Evolutionary conservation across 2,113 vertebrate genomes (phyloP).

Genomic region (Lanius collurio): DNA sequence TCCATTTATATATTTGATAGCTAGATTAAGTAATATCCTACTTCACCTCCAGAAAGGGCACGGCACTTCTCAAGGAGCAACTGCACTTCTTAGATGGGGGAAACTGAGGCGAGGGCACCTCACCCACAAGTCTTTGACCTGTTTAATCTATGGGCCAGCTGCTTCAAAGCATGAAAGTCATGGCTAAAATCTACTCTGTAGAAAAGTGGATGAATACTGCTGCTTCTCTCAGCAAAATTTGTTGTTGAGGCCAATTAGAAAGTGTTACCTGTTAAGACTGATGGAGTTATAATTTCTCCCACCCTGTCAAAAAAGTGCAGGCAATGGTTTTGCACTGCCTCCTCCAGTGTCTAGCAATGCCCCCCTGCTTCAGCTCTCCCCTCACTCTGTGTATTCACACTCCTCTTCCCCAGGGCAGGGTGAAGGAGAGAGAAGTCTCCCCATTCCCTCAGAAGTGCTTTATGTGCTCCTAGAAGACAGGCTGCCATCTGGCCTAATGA

Average conservation of each 20-base stretch:
- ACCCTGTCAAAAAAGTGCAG: not conserved
- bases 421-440: not conserved
- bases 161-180: not conserved
- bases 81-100: not conserved
- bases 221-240: not conserved
- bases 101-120: slow-evolving; percentile 35
- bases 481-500: slow-evolving; percentile 44
- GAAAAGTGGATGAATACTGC: not conserved
- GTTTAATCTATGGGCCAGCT: not conserved
- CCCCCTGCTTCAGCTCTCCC: not conserved
- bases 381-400: not conserved
- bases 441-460: not conserved
- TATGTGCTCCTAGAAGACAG: not conserved
- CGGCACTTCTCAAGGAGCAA: slow-evolving; percentile 13
- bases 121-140: not conserved
- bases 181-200: not conserved
- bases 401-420: not conserved
- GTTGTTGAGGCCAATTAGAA: not conserved
- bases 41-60: slow-evolving; percentile 62
- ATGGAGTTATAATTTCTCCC: not conserved
- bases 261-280: not conserved
- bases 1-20: slow-evolving; percentile 62
- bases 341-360: not conserved
- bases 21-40: slow-evolving; percentile 49
- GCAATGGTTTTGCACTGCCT: not conserved